Evolutionary conservation across 2,888 invertebrate species (phyloP), one percentile per base, ranked within the genome.

Genomic region (Mesopsocus fuscifrons): DNA sequence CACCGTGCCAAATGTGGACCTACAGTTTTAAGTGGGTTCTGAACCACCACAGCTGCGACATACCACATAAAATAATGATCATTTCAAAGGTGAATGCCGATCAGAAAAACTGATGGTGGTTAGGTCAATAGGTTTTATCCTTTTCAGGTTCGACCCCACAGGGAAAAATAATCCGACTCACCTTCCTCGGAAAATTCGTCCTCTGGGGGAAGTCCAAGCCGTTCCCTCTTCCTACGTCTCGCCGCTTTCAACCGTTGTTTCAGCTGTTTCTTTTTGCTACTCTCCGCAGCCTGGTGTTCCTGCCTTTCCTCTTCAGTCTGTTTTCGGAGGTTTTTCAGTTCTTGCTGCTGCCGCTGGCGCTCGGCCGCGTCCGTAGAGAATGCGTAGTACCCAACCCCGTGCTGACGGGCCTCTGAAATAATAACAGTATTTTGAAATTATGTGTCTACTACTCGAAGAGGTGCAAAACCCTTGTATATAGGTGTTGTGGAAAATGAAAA

Each of bases 351-450:
- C 52, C 75, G 71, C 2, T 68, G 64, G 50, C 94, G 74, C 53
- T 77, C 72, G 2, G 69, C 67, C 52, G 88, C 87, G 52, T 92
- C 83, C 34, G 79, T 81, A 11, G 91, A 85, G 60, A 95, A 92
- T 17, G 78, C 73, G 61, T 79, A 94, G 62, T 87, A 95, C 3
- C 85, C 87, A 15, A 88, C 88, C 54, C 94, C 95, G 57, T 94
- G 92, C 9, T 77, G 72, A 47, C 94, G 71, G 0, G 91, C 85
- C 74, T 95, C 94, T 77, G 60, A 17, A 59, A 57, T 50, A 46
- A 45, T 47, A 47, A 49, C 46, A n/a, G 42, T 40, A 44, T n/a
- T n/a, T n/a, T n/a, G n/a, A n/a, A n/a, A n/a, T n/a, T n/a, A n/a
- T n/a, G n/a, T n/a, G n/a, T n/a, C n/a, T n/a, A n/a, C n/a, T n/a